phyloP scores from a whole-genome alignment of 2,888 invertebrate genomes.

The Tanypteryx hageni region DNA sequence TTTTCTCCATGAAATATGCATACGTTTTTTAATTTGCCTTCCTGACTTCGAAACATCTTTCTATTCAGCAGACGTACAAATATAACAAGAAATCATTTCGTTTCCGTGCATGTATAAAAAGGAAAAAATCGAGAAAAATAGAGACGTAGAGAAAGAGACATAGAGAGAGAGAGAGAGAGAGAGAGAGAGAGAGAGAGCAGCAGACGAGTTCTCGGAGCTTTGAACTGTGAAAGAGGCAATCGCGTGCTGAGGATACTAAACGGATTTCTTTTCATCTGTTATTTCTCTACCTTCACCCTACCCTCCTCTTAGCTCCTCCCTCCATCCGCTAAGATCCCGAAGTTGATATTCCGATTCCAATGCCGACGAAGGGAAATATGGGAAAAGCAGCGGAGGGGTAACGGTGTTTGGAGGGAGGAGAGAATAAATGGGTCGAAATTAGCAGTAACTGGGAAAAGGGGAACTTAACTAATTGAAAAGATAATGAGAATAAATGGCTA shows the following conservation, averaged over 20 bases:
- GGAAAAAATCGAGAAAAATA: not conserved
- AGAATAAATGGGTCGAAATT: slow-evolving; percentile 16
- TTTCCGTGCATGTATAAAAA: not conserved
- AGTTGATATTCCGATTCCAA: slow-evolving; percentile 17
- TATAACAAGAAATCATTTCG: not conserved
- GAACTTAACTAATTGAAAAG: slow-evolving; percentile 9
- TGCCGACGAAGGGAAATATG: not conserved
- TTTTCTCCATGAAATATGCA: not conserved
- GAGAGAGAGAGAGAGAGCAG: not conserved
- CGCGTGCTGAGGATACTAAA: not conserved
- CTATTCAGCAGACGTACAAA: not conserved
- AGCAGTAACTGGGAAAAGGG: slow-evolving; percentile 7
- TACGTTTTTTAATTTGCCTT: not conserved
- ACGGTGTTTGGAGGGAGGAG: not conserved
- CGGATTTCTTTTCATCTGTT: not conserved
- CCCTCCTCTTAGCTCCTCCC: not conserved
- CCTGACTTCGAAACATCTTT: not conserved
- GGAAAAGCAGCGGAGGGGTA: not conserved
- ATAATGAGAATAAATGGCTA: slow-evolving; percentile 22
- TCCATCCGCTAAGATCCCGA: not conserved
- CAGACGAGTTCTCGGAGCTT: not conserved
- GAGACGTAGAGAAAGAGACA: not conserved
- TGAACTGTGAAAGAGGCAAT: slow-evolving; percentile 17
- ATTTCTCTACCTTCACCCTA: not conserved
- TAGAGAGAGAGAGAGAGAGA: not conserved